Base-by-base conservation (phyloP, 2,888 invertebrate genomes). In the Dynastes tityus region DNA sequence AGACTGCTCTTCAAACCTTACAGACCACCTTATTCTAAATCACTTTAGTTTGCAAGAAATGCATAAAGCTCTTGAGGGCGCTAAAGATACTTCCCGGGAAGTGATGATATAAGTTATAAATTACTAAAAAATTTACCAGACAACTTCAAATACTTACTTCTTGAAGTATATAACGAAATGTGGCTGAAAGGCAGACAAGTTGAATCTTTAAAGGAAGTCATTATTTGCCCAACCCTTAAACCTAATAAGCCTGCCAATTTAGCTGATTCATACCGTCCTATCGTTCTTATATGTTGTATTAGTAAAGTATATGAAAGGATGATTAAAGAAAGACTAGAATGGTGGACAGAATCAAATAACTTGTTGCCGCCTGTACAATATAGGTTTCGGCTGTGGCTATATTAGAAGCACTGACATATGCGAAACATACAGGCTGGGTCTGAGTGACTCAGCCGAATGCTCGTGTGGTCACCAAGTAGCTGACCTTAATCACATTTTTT, bases 101-200 rank as follows among this genome's bases (percentile, higher is more conserved):
- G 13, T 4, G 76, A 67, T 67, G n/a, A 76, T 51, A 76, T 76
- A 9, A 53, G 37, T 9, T 76, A 67, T 32, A 51, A 53, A 22
- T 6, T 76, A 9, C 27, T 76, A n/a, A 65, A 67, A 29, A 37
- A 65, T 67, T n/a, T 76, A 4, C 76, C 76, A n/a, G 64, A 64
- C 1, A 64, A 64, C 32, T 37, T 64, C 9, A 64, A 64, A 37
- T 2, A 1, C 13, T 64, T 64, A n/a, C 64, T 64, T 64, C 64
- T 64, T 13, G 22, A 45, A 49, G 55, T 58, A 8, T 76, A 53
- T 27, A 76, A 76, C 13, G 76, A 76, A 29, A 76, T 76, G 65
- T 76, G 68, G 61, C 9, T 61, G 4, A 61, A 74, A 40, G 40
- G 27, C 9, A 16, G 9, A 1, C 2, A 71, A 40, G 58, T 16